These are phyloP conservation scores for Novumbra hubbsi DNA, from an alignment of 2,797 vertebrate species.

Conservation along the genomic window DNA sequence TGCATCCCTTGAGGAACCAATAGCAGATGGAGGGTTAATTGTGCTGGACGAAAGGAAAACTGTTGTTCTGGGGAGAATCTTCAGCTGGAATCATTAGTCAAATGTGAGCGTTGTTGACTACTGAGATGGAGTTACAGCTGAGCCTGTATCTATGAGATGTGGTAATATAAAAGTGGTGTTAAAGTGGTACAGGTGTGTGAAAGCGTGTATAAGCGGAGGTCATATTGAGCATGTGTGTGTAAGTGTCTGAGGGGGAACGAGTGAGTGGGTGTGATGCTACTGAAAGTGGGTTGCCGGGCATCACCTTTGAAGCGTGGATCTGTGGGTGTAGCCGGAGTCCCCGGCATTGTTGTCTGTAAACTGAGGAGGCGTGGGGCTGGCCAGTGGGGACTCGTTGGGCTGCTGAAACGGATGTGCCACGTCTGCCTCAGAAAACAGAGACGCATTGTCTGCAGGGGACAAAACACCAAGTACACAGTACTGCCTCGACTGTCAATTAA, in stretches of 20 bases:
- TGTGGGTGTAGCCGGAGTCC: slow-evolving; percentile 56
- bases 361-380: slow-evolving; percentile 47
- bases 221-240: background rate
- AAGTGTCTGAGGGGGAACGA: background rate
- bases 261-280: background rate
- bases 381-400: slow-evolving; percentile 57
- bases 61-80: background rate
- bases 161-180: background rate
- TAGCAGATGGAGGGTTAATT: slow-evolving; percentile 14
- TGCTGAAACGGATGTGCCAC: slow-evolving; percentile 58
- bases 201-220: background rate
- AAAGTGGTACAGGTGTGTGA: background rate
- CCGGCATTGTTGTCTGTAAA: slow-evolving; percentile 53
- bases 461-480: background rate
- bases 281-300: background rate
- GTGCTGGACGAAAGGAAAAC: background rate
- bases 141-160: background rate
- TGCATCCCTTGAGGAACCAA: slow-evolving; percentile 2
- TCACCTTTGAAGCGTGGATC: slow-evolving; percentile 92
- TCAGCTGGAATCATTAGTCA: slow-evolving; percentile 4
- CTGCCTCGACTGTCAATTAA: background rate
- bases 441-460: slow-evolving; percentile 64
- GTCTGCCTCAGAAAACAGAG: slow-evolving; percentile 61
- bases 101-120: background rate
- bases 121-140: slow-evolving; percentile 13